phyloP scores from a whole-genome alignment of 2,797 vertebrate species.

The Rhinophrynus dorsalis region DNA sequence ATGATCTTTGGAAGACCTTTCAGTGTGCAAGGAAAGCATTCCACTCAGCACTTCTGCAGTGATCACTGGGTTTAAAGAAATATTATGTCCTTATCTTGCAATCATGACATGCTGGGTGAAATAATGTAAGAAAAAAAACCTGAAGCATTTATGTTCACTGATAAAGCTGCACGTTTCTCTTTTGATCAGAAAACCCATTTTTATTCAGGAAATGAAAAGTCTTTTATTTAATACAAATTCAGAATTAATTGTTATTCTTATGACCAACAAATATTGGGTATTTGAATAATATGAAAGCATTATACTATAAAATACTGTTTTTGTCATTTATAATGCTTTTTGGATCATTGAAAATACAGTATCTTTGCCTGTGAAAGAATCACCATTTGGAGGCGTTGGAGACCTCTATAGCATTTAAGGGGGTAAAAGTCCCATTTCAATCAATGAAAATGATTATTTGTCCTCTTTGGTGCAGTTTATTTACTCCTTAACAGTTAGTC shows the following conservation, averaged over 20 bases:
- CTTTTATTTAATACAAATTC: slow-evolving; percentile 28
- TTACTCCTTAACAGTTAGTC: too few relatives aligned
- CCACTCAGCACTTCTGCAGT: slow-evolving; percentile 19
- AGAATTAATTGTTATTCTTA: slow-evolving; percentile 5
- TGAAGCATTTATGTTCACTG: slow-evolving; percentile 11
- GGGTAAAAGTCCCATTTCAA: too few relatives aligned
- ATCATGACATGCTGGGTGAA: slow-evolving; percentile 23
- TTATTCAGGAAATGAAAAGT: slow-evolving; percentile 18
- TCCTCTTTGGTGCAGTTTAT: too few relatives aligned
- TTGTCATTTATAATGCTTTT: background rate
- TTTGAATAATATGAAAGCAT: slow-evolving; percentile 18
- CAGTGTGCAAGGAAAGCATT: slow-evolving; percentile 3
- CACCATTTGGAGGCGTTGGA: too few relatives aligned
- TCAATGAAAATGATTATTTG: too few relatives aligned
- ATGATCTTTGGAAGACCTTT: slow-evolving; percentile 32
- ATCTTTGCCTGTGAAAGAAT: too few relatives aligned
- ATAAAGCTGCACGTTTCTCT: slow-evolving; percentile 3
- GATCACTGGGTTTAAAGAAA: slow-evolving; percentile 12
- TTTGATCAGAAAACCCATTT: slow-evolving; percentile 17
- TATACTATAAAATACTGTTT: slow-evolving; percentile 18
- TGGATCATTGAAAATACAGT: slow-evolving; percentile 30
- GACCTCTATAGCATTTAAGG: too few relatives aligned
- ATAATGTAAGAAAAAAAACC: background rate
- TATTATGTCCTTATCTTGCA: slow-evolving; percentile 29
- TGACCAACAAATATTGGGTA: slow-evolving; percentile 3